Percentiles rank a stretch among this genome's conserved stretches.
Conservation (phyloP, 2,113 vertebrate species). For the Podilymbus podiceps region DNA sequence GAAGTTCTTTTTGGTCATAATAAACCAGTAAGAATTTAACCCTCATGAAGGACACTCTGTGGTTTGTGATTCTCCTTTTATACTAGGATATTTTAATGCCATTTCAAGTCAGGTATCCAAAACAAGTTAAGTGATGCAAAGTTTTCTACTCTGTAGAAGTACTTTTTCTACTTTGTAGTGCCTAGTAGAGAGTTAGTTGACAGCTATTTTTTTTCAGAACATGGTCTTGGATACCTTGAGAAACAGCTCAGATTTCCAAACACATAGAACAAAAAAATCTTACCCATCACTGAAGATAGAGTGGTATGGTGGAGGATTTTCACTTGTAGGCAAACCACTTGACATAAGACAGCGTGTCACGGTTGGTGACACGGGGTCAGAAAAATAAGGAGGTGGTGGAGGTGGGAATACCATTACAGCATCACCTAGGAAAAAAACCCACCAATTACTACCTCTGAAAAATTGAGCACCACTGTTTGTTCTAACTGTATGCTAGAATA, state of each 20-base stretch:
- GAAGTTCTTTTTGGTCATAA: not conserved
- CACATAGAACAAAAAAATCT: constrained; percentile 10
- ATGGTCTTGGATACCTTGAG: not conserved
- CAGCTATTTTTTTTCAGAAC: not conserved
- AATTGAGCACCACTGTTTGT: not conserved
- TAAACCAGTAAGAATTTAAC: not conserved
- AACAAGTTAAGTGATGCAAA: not conserved
- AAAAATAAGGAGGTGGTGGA: constrained; percentile 81
- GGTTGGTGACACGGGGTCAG: constrained; percentile 40
- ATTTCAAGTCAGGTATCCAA: not conserved
- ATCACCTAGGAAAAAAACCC: constrained; percentile 63
- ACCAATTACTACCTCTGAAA: not conserved
- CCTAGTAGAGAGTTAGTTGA: not conserved
- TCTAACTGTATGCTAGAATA: not conserved
- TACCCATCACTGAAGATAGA: constrained; percentile 75
- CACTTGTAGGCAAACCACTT: not conserved
- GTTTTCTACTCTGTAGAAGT: not conserved
- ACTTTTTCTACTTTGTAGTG: not conserved
- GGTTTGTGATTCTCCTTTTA: not conserved
- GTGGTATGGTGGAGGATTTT: constrained; percentile 75
- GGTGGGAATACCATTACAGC: constrained; percentile 77
- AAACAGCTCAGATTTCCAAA: not conserved
- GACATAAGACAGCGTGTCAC: constrained; percentile 2
- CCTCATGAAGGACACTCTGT: not conserved
- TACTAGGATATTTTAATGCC: not conserved